A percentile compares a stretch with the other conserved stretches of the same genome.
Evolutionary conservation across 2,113 vertebrate genomes (phyloP).

Genomic region (Taurulus bubalis): DNA sequence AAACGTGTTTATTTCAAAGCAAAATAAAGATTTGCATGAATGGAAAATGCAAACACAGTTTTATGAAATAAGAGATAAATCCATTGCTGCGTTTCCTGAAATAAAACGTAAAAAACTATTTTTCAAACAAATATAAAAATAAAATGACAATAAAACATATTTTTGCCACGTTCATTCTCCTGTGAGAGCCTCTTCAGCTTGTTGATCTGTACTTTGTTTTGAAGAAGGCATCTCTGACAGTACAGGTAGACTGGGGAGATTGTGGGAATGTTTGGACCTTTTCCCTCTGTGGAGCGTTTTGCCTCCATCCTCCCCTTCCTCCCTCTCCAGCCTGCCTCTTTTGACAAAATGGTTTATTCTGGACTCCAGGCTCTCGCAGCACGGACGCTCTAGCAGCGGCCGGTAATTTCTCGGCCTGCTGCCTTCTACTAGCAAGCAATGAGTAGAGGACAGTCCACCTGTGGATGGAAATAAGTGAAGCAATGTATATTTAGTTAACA

Average conservation of each 20-base stretch:
- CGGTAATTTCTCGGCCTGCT: slow-evolving; percentile 88
- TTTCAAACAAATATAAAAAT: neutral
- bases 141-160: slow-evolving; percentile 1
- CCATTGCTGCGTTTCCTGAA: neutral
- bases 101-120: slow-evolving; percentile 1
- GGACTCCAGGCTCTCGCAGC: slow-evolving; percentile 92
- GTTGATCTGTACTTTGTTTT: slow-evolving; percentile 24
- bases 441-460: slow-evolving; percentile 64
- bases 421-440: slow-evolving; percentile 88
- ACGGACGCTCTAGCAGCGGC: slow-evolving; percentile 88
- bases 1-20: slow-evolving; percentile 55
- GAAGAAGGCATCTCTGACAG: neutral
- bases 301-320: slow-evolving; percentile 76
- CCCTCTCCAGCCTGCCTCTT: slow-evolving; percentile 87
- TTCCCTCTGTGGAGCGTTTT: slow-evolving; percentile 70
- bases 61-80: neutral
- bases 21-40: slow-evolving; percentile 3
- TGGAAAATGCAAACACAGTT: neutral
- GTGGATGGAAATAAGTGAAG: slow-evolving; percentile 9
- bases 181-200: slow-evolving; percentile 10
- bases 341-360: slow-evolving; percentile 90
- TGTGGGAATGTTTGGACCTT: slow-evolving; percentile 64
- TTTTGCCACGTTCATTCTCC: slow-evolving; percentile 2
- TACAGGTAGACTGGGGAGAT: slow-evolving; percentile 12
- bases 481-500: neutral